Percentiles rank a stretch among this genome's conserved stretches.
Evolutionary conservation across 1,140 invertebrate genomes (phyloP).

Genomic region (Mactra quadrangularis): DNA sequence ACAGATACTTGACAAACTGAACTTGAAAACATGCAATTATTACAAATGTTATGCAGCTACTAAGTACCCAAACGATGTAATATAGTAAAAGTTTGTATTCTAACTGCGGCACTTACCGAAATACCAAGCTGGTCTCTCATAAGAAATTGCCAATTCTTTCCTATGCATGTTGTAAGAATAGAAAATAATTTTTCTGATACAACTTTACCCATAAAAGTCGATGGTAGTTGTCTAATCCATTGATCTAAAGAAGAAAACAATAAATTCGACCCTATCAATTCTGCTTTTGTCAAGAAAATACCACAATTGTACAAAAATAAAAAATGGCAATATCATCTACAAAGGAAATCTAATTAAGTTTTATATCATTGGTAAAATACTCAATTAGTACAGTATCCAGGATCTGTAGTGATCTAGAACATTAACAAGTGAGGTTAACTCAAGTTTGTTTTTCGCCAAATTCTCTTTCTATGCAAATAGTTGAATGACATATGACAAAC

Average conservation of each 20-base stretch:
- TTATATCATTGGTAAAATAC: not conserved
- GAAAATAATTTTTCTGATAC: not conserved
- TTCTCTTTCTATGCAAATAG: too few species aligned
- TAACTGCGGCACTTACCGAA: not conserved
- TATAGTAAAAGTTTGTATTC: not conserved
- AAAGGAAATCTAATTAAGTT: not conserved
- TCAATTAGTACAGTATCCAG: not conserved
- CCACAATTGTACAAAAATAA: not conserved
- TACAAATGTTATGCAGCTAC: not conserved
- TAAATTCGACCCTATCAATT: not conserved
- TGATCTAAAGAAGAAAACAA: not conserved
- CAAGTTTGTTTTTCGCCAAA: too few species aligned
- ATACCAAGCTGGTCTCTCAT: constrained; percentile 26
- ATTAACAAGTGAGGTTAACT: too few species aligned
- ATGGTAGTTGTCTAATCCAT: constrained; percentile 7
- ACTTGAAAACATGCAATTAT: not conserved
- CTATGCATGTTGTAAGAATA: not conserved
- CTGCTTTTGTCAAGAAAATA: too few species aligned
- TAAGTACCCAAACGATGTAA: not conserved
- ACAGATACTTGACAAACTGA: not conserved
- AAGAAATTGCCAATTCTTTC: constrained; percentile 17
- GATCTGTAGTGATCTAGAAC: not conserved
- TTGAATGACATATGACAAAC: too few species aligned
- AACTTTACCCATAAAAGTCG: not conserved
- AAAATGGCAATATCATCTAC: not conserved